Conservation (phyloP, 2,888 invertebrate genomes). For the Papilio demoleus region DNA sequence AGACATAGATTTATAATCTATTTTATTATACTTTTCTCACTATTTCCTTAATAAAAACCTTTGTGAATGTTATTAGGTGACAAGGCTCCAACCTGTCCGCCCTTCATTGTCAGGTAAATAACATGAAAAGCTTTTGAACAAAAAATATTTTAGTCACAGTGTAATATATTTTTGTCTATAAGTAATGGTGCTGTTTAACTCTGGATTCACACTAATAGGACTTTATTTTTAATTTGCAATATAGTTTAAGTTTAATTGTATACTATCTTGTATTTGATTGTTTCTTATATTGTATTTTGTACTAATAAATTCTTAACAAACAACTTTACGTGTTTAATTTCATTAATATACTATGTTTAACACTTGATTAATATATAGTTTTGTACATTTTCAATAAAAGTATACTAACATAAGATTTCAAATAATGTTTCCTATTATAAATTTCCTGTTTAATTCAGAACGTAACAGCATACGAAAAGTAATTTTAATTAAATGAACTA, state of each 20-base stretch:
- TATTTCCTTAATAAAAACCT: conserved; percentile 25
- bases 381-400: no score
- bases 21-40: background rate
- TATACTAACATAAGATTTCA: no score
- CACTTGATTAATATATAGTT: no score
- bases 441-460: no score
- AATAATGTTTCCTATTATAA: no score
- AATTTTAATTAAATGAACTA: background rate
- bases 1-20: background rate
- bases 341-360: background rate
- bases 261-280: conserved; percentile 13
- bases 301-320: no score
- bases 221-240: background rate
- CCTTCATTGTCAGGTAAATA: background rate
- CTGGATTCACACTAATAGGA: background rate
- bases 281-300: background rate
- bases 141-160: conserved; percentile 2
- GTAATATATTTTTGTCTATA: conserved; percentile 7
- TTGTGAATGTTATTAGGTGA: conserved; percentile 22
- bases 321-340: no score
- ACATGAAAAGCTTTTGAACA: background rate
- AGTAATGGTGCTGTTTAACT: conserved; percentile 13
- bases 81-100: conserved; percentile 4
- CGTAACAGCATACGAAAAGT: background rate
- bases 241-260: background rate